phyloP scores from a whole-genome alignment of 1,140 invertebrate species.

The Goniozus legneri region DNA sequence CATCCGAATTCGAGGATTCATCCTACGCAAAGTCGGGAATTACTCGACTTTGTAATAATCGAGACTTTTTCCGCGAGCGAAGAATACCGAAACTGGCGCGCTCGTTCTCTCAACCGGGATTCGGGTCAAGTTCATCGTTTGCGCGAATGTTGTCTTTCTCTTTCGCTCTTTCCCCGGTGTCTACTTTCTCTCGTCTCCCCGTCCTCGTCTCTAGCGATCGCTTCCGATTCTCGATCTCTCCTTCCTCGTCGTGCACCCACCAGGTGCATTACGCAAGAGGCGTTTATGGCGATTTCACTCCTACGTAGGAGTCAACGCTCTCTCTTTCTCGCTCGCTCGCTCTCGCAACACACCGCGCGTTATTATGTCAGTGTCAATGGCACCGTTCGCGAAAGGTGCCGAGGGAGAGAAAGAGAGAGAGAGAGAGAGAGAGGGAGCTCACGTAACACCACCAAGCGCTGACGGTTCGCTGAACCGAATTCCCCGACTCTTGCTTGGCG shows the following conservation, averaged over 20 bases:
- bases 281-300: constrained; percentile 23
- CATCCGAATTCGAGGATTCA: too few relatives aligned
- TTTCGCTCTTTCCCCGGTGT: background rate
- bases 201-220: background rate
- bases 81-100: background rate
- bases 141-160: background rate
- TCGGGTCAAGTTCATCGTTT: background rate
- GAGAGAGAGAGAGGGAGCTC: background rate
- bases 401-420: constrained; percentile 9
- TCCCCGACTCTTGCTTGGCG: constrained; percentile 5
- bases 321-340: constrained; percentile 9
- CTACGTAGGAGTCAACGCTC: too few relatives aligned
- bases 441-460: constrained; percentile 1
- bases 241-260: background rate
- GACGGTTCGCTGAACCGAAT: constrained; percentile 34
- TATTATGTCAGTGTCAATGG: constrained; percentile 40
- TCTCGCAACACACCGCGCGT: constrained; percentile 9
- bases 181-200: background rate
- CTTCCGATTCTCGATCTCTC: background rate
- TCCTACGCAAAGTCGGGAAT: too few relatives aligned
- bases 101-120: background rate
- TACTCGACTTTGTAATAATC: too few relatives aligned
- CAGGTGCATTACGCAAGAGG: constrained; percentile 21
- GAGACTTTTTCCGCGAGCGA: too few relatives aligned
- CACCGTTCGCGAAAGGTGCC: constrained; percentile 17